Base-by-base conservation (phyloP, 2,888 invertebrate species). In the Cryptocephalus moraei region DNA sequence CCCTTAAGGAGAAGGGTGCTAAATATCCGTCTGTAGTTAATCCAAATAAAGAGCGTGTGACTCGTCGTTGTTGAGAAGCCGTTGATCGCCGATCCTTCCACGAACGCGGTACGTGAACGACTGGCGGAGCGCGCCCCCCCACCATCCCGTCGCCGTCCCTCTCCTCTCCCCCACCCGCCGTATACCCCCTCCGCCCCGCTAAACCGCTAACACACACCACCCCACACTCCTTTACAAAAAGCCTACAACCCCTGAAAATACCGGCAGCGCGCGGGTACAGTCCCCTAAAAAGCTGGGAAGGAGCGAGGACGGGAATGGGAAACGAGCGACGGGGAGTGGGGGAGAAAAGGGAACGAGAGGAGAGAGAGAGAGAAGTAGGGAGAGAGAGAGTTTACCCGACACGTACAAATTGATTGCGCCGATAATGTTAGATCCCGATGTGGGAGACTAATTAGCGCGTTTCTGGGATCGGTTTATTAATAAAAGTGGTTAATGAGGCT, bases 191-290 rank as follows among this genome's bases (percentile, higher is more conserved):
- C 51, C 56, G 6, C 52, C 56, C 59, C 58, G 53, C 55, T 53
- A 64, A 69, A 69, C 69, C 70, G 64, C 69, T 67, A 68, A 68
- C 68, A 69, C 65, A 67, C 66, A 67, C 63, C 65, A 61, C 64
- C 61, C 66, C 49, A 46, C 49, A 43, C 47, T 48, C 47, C 47
- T 62, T 63, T 65, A 67, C 66, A 67, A 67, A 69, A 68, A 68
- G 65, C 66, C 65, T 64, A 66, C 66, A 65, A 64, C 67, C 67
- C 68, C 66, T 65, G 64, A 65, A 66, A 68, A 68, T 65, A 66
- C 66, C 64, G 62, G 59, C 65, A 62, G 62, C 9, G 31, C 50
- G 43, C 10, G 41, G 14, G 40, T 46, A 46, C 46, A 41, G 34
- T 39, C 12, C 43, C 43, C 43, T 39, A 44, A 44, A 47, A 47